Evolutionary conservation across 2,113 vertebrate genomes (phyloP).

Genomic region (Atractosteus spatula): DNA sequence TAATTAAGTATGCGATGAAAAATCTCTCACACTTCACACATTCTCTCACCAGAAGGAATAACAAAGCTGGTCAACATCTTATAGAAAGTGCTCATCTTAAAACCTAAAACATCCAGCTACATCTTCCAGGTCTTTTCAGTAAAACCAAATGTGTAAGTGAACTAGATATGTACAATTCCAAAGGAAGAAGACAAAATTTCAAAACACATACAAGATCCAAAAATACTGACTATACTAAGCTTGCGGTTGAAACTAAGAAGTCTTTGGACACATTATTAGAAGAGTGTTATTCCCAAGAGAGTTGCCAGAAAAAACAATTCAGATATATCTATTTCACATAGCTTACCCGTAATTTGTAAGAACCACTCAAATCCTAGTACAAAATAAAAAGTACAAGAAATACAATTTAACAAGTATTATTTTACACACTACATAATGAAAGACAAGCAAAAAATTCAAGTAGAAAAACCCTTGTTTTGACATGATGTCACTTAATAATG

Average conservation of each 20-base stretch:
- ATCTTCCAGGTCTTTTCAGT: neutral
- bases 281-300: neutral
- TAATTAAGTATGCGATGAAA: constrained; percentile 52
- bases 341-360: constrained; percentile 24
- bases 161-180: too few relatives aligned
- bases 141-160: too few relatives aligned
- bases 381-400: constrained; percentile 24
- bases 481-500: constrained; percentile 56
- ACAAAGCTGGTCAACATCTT: constrained; percentile 27
- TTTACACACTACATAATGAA: constrained; percentile 46
- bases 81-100: constrained; percentile 30
- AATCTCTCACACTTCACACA: constrained; percentile 51
- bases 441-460: constrained; percentile 51
- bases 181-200: too few relatives aligned
- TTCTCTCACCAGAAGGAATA: neutral
- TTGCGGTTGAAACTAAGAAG: too few relatives aligned
- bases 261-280: too few relatives aligned
- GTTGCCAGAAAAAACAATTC: constrained; percentile 47
- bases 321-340: constrained; percentile 42
- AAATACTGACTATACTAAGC: too few relatives aligned
- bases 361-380: constrained; percentile 43
- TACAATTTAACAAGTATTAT: constrained; percentile 55
- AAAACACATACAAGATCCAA: too few relatives aligned
- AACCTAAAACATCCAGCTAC: constrained; percentile 17
- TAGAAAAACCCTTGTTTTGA: constrained; percentile 52